A percentile compares a stretch with the other conserved stretches of the same genome.
Evolutionary conservation across 2,113 vertebrate genomes (phyloP).

Genomic region (Noctilio leporinus): DNA sequence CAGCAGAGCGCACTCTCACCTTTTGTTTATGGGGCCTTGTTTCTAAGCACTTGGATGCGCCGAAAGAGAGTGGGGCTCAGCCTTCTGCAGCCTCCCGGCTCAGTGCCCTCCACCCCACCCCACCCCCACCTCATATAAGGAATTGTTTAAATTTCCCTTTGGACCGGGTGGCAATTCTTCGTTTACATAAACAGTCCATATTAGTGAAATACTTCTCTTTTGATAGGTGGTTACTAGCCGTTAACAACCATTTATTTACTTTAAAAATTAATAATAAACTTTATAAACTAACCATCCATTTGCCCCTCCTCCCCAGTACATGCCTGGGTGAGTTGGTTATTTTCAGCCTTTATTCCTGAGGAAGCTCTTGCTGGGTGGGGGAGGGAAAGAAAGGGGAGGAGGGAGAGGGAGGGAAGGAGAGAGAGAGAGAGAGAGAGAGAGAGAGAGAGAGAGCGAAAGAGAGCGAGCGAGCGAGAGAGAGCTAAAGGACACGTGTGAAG

Average conservation of each 20-base stretch:
- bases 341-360: constrained; percentile 55
- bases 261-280: constrained; percentile 71
- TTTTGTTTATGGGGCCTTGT: constrained; percentile 61
- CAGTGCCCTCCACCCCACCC: not conserved
- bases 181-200: constrained; percentile 26
- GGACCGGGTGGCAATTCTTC: constrained; percentile 2
- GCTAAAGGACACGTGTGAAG: not conserved
- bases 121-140: not conserved
- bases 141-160: constrained; percentile 23
- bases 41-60: not conserved
- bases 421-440: not conserved
- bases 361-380: not conserved
- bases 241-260: constrained; percentile 72
- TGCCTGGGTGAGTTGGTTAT: constrained; percentile 48
- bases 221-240: constrained; percentile 63
- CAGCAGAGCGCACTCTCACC: constrained; percentile 28
- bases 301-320: constrained; percentile 22
- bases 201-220: constrained; percentile 49
- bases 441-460: not conserved
- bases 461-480: too few relatives aligned
- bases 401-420: not conserved
- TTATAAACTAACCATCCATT: constrained; percentile 58
- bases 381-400: not conserved
- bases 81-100: not conserved
- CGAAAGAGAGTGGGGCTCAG: not conserved